Conservation (phyloP, 2,797 vertebrate species). For the Spinibarbus caldwelli region DNA sequence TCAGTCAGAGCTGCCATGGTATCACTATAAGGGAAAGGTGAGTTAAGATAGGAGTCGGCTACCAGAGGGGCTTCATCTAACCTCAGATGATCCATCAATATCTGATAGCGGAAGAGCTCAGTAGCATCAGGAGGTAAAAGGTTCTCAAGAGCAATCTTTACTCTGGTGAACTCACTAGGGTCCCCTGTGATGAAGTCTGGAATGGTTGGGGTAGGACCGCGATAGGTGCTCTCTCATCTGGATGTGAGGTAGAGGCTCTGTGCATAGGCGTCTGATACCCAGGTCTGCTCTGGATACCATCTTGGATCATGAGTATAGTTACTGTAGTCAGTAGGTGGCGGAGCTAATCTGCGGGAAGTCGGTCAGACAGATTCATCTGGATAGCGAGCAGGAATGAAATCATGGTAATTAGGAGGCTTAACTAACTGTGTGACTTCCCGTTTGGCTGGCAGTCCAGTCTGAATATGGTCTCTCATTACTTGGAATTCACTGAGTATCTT, state of each 20-base stretch:
- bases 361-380: not conserved
- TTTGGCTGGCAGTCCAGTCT: not conserved
- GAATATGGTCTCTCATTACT: not conserved
- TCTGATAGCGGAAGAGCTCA: slow-evolving; percentile 1
- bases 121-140: slow-evolving; percentile 5
- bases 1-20: not conserved
- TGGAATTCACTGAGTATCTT: not conserved
- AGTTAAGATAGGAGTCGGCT: not conserved
- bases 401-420: not conserved
- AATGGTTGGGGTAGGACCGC: not conserved
- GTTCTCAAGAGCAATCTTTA: slow-evolving; percentile 7
- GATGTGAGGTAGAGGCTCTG: not conserved
- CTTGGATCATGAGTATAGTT: not conserved
- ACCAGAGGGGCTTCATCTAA: slow-evolving; percentile 7
- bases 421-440: not conserved
- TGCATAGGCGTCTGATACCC: not conserved
- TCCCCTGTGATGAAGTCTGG: not conserved
- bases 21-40: not conserved
- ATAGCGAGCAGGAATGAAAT: not conserved
- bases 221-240: not conserved
- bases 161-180: slow-evolving; percentile 1
- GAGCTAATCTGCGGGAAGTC: not conserved
- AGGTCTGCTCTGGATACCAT: not conserved
- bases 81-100: slow-evolving; percentile 26
- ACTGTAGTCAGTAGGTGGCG: not conserved